These are phyloP conservation scores for Diplodus puntazzo DNA, from an alignment of 2,797 vertebrate genomes.

Conservation along the genomic window DNA sequence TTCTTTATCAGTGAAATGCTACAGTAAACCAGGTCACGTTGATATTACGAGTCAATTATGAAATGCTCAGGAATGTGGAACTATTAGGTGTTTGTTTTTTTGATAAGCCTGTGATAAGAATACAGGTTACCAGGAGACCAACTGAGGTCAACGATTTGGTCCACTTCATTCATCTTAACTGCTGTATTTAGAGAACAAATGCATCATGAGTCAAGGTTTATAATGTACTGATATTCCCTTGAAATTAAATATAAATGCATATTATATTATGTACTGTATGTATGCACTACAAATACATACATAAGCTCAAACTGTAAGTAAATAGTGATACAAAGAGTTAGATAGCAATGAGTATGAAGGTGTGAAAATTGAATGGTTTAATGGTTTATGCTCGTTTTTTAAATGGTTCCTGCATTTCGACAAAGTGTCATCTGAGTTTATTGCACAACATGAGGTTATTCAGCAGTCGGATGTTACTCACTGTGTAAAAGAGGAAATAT, in stretches of 20 bases:
- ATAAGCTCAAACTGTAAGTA: too few species aligned
- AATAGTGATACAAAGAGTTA: too few species aligned
- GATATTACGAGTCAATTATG: not conserved
- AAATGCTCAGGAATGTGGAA: constrained; percentile 14
- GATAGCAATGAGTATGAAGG: too few species aligned
- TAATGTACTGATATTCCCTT: not conserved
- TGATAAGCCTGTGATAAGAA: not conserved
- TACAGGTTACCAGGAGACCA: not conserved
- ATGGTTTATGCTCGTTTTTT: too few species aligned
- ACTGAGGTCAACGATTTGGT: not conserved
- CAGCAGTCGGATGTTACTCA: constrained; percentile 12
- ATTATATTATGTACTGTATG: too few species aligned
- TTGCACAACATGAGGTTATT: constrained; percentile 23
- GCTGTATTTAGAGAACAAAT: not conserved
- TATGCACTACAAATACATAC: too few species aligned
- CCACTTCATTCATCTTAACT: not conserved
- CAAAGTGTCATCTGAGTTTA: not conserved
- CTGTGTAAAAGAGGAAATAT: constrained; percentile 23
- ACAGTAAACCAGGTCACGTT: not conserved
- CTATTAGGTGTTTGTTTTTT: constrained; percentile 25
- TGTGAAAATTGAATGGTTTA: too few species aligned
- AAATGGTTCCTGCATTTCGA: not conserved
- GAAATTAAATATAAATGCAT: not conserved
- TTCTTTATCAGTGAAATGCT: not conserved
- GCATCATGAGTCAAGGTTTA: not conserved